Base-by-base conservation (phyloP, 2,113 vertebrate species). In the Sardina pilchardus region DNA sequence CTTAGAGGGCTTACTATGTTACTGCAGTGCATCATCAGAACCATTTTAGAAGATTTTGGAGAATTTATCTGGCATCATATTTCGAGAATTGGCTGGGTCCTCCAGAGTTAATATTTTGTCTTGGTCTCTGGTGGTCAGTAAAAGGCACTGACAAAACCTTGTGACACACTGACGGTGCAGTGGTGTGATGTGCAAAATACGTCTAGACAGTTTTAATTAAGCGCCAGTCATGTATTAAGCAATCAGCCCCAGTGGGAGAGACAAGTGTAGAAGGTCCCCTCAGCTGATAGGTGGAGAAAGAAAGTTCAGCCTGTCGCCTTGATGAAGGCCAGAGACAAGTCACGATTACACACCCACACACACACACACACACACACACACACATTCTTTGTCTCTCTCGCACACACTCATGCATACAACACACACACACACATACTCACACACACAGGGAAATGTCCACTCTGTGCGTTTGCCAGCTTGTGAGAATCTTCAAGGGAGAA, bases 151-250 rank as follows among this genome's bases (percentile, higher is more conserved):
- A 78, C 67, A 36, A 75, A 75, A 30, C 67, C 26, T 75, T 34
- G 30, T 36, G 71, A 34, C 16, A 34, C 10, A 59, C 53, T 59
- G 21, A 59, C 21, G 12, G 63, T 71, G 63, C 63, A 78, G 71
- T 39, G 71, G 71, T 78, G 71, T 78, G 71, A 34, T 78, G 71
- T 78, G 71, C 34, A 39, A 78, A 78, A 78, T 78, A 12, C 2
- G 71, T 78, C 71, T 78, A 78, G 71, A 78, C 71, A 78, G 71
- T 78, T 78, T 36, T 39, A 78, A 78, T 78, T 78, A 78, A 78
- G 71, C 10, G 71, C 71, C 71, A 36, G 71, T 4, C 71, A 78
- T 78, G 67, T 34, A 16, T 78, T 78, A 34, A 78, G 71, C 71
- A 78, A 36, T 36, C 63, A 34, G 63, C 4, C 30, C 48, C 71